Conservation (phyloP, 1,140 invertebrate genomes). For the Leptopilina boulardi region DNA sequence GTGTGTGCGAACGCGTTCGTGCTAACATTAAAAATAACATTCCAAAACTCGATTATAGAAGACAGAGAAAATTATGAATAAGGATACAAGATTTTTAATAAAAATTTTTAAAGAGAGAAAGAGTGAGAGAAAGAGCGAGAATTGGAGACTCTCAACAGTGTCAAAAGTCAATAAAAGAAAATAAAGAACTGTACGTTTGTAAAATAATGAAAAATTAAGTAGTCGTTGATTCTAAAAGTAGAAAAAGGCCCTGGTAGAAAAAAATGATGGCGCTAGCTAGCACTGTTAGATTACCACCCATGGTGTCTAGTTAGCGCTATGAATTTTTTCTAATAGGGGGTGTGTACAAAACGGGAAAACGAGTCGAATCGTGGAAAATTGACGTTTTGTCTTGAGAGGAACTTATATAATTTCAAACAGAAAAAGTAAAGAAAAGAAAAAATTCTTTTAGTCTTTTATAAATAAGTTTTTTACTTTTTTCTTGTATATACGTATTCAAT, state of each 20-base stretch:
- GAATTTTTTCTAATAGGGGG: no score
- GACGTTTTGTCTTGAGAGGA: slow-evolving; percentile 35
- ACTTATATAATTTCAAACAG: neutral
- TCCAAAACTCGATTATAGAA: neutral
- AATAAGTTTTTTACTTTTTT: neutral
- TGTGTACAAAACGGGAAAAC: slow-evolving; percentile 57
- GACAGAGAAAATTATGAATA: neutral
- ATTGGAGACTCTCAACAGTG: neutral
- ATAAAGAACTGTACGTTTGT: neutral
- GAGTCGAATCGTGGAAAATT: slow-evolving; percentile 46
- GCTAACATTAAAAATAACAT: neutral
- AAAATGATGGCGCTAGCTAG: no score
- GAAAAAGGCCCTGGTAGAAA: no score
- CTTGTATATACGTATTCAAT: neutral
- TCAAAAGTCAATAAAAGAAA: neutral
- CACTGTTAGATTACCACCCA: no score
- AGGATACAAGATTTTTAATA: neutral
- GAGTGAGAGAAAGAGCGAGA: neutral
- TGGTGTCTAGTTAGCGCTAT: no score
- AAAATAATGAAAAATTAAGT: slow-evolving; percentile 10
- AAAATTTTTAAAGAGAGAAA: slow-evolving; percentile 20
- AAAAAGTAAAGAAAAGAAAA: neutral
- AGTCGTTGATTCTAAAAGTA: slow-evolving; percentile 42
- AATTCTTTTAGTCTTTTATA: no score
- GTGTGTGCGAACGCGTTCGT: slow-evolving; percentile 1